phyloP scores from a whole-genome alignment of 2,888 invertebrate species.

The Xanthostigma xanthostigma region DNA sequence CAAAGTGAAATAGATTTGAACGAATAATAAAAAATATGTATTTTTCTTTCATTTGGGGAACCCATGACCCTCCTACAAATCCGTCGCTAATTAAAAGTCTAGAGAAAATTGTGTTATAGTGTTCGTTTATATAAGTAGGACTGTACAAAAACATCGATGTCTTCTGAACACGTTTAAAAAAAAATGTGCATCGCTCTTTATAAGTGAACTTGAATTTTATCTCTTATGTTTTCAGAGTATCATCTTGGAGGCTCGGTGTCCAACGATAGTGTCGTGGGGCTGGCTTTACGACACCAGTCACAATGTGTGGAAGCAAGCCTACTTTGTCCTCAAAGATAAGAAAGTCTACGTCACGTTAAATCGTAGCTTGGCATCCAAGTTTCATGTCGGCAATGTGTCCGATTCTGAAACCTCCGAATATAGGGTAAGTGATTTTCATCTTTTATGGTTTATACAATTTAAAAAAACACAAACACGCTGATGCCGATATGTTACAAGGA shows the following conservation, averaged over 20 bases:
- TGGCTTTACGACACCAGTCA: slow-evolving; percentile 1
- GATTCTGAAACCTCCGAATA: background rate
- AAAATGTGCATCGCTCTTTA: too few species aligned
- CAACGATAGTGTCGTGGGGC: slow-evolving; percentile 5
- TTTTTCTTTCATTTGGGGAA: too few species aligned
- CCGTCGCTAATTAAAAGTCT: too few species aligned
- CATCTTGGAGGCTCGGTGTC: slow-evolving; percentile 2
- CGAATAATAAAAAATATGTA: too few species aligned
- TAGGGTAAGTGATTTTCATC: slow-evolving; percentile 1
- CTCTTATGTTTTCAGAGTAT: slow-evolving; percentile 2
- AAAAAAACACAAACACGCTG: background rate
- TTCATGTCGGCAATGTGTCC: background rate
- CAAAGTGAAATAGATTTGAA: too few species aligned
- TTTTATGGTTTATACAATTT: background rate
- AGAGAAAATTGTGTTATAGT: too few species aligned
- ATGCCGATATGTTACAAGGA: background rate
- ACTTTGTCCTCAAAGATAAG: slow-evolving; percentile 4
- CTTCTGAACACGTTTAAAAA: too few species aligned
- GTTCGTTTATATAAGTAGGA: too few species aligned
- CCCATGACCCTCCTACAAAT: too few species aligned
- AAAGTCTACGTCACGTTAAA: slow-evolving; percentile 5
- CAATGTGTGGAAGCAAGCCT: slow-evolving; percentile 4
- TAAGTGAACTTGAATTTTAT: background rate
- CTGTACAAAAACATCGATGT: too few species aligned
- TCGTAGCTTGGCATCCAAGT: slow-evolving; percentile 3